These are phyloP conservation scores for Dasyornis broadbenti DNA, from an alignment of 2,113 vertebrate species.

Conservation along the genomic window DNA sequence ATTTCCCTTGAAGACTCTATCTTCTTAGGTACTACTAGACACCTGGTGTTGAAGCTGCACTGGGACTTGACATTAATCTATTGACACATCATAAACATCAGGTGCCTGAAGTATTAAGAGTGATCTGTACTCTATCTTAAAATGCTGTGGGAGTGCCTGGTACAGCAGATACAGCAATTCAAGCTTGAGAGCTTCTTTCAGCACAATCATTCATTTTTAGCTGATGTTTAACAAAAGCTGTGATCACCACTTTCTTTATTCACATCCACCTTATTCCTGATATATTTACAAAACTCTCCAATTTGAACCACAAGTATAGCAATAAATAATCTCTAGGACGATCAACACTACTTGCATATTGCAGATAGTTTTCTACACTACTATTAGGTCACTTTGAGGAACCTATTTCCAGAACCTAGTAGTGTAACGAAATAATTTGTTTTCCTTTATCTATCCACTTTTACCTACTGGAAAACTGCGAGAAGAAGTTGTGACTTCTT, in stretches of 20 bases:
- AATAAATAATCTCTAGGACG: background rate
- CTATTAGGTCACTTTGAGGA: background rate
- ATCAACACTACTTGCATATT: background rate
- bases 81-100: background rate
- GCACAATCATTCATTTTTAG: background rate
- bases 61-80: slow-evolving; percentile 42
- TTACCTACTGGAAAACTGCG: background rate
- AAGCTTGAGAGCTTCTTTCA: background rate
- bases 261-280: background rate
- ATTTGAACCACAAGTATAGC: background rate
- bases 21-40: background rate
- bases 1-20: background rate
- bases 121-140: slow-evolving; percentile 13
- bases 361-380: background rate
- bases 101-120: slow-evolving; percentile 6
- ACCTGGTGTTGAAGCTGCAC: slow-evolving; percentile 34
- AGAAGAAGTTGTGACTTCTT: background rate
- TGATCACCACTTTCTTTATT: background rate
- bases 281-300: background rate
- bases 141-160: background rate
- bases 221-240: background rate
- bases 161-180: background rate
- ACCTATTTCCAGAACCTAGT: background rate
- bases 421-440: background rate
- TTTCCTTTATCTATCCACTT: background rate